Conservation (phyloP, 2,797 vertebrate genomes). For the Fistularia tabacaria region DNA sequence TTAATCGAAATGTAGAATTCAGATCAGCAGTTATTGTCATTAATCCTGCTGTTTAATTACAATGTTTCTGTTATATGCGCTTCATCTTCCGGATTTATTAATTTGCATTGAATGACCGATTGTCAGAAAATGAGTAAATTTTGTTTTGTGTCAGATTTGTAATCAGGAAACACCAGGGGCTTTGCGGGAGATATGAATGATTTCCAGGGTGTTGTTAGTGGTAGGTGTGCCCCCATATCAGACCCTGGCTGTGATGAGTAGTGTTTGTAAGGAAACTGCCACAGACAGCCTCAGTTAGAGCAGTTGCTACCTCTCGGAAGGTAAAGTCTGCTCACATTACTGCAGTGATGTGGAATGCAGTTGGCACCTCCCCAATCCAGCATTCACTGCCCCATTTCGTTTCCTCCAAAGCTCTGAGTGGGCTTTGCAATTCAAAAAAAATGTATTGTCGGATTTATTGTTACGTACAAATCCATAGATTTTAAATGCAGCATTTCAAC, state of each 20-base stretch:
- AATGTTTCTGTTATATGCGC: too few species aligned
- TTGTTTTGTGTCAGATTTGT: neutral
- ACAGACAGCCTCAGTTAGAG: constrained; percentile 15
- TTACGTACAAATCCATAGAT: neutral
- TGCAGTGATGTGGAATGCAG: constrained; percentile 31
- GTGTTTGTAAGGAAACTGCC: constrained; percentile 10
- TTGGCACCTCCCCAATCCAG: constrained; percentile 11
- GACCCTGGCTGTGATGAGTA: neutral
- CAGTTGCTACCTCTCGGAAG: constrained; percentile 14
- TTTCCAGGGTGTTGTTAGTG: neutral
- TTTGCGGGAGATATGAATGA: neutral
- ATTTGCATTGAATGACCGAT: too few species aligned
- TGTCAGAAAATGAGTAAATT: too few species aligned
- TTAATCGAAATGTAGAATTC: too few species aligned
- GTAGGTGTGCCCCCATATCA: neutral
- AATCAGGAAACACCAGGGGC: too few species aligned
- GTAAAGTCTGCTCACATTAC: constrained; percentile 24
- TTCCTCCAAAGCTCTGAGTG: constrained; percentile 1
- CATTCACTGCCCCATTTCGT: constrained; percentile 12
- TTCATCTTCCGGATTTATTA: too few species aligned
- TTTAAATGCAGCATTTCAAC: constrained; percentile 2
- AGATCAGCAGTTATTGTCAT: too few species aligned
- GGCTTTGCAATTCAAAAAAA: neutral
- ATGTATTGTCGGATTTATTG: neutral
- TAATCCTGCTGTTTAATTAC: too few species aligned